phyloP scores from a whole-genome alignment of 2,888 invertebrate species.

The Lamellibrachia satsuma region DNA sequence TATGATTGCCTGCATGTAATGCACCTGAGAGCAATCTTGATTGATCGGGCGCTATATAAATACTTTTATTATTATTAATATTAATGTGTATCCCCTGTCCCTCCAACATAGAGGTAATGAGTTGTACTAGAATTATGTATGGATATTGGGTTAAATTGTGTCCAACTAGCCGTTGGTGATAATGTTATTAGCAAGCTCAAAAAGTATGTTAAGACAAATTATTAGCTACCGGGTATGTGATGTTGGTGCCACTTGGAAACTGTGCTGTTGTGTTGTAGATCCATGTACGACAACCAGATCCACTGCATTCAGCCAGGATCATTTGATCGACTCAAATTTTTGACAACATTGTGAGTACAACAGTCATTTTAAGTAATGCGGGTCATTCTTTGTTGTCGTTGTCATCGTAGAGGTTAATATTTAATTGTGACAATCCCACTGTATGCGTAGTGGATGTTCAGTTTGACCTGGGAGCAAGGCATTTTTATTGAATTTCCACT shows the following conservation, averaged over 20 bases:
- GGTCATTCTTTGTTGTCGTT: neutral
- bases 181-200: neutral
- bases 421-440: neutral
- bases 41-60: too few species aligned
- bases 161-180: too few species aligned
- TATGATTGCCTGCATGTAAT: too few species aligned
- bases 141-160: too few species aligned
- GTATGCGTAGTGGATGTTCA: neutral
- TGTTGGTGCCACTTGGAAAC: neutral
- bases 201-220: neutral
- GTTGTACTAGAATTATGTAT: too few species aligned
- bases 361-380: neutral
- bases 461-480: neutral
- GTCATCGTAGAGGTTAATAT: neutral
- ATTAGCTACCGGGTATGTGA: neutral
- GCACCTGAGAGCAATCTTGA: too few species aligned
- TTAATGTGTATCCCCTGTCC: too few species aligned
- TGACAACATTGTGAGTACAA: slow-evolving; percentile 61
- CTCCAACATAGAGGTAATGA: too few species aligned
- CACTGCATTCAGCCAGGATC: slow-evolving; percentile 62
- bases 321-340: slow-evolving; percentile 54
- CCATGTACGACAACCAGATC: slow-evolving; percentile 88
- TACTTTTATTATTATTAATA: too few species aligned
- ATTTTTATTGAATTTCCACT: too few species aligned
- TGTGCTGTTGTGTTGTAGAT: slow-evolving; percentile 71